phyloP scores from a whole-genome alignment of 2,888 invertebrate genomes.

The Microdon myrmicae region DNA sequence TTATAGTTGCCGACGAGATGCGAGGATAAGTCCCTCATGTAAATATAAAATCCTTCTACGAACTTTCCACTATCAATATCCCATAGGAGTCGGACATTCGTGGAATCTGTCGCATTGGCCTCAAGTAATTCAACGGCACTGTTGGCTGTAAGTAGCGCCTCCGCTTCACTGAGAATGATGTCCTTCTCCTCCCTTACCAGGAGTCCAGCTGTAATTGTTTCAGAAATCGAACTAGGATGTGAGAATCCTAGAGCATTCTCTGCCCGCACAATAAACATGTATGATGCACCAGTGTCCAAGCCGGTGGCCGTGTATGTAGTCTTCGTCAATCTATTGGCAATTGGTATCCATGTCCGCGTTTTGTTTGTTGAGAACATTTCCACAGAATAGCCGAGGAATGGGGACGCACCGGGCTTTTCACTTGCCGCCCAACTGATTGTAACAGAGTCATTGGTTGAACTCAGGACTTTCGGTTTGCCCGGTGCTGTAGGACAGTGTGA shows the following conservation, averaged over 20 bases:
- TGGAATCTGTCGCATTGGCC: slow-evolving; percentile 84
- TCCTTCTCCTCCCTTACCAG: slow-evolving; percentile 56
- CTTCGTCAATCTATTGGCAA: slow-evolving; percentile 73
- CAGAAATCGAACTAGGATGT: slow-evolving; percentile 82
- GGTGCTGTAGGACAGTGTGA: slow-evolving; percentile 87
- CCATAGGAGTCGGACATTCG: slow-evolving; percentile 87
- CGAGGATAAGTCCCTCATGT: slow-evolving; percentile 72
- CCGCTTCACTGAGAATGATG: slow-evolving; percentile 71
- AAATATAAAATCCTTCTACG: slow-evolving; percentile 84
- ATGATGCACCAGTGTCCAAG: slow-evolving; percentile 80
- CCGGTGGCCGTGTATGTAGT: slow-evolving; percentile 79
- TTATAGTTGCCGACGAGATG: slow-evolving; percentile 69
- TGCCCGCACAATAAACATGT: slow-evolving; percentile 88
- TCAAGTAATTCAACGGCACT: slow-evolving; percentile 83
- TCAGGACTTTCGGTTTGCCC: slow-evolving; percentile 78
- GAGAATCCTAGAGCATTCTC: slow-evolving; percentile 88
- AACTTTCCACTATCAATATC: slow-evolving; percentile 80
- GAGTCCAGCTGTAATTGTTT: slow-evolving; percentile 74
- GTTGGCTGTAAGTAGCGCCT: slow-evolving; percentile 76
- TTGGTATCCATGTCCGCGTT: slow-evolving; percentile 71
- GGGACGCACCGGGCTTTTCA: slow-evolving; percentile 79
- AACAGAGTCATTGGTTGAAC: slow-evolving; percentile 78
- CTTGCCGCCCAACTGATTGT: slow-evolving; percentile 86
- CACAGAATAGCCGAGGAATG: slow-evolving; percentile 82
- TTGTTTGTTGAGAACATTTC: slow-evolving; percentile 75